Percentiles rank a stretch among this genome's conserved stretches.
Evolutionary conservation across 1,140 invertebrate species (phyloP).

Genomic region (Brachystomella parvula): DNA sequence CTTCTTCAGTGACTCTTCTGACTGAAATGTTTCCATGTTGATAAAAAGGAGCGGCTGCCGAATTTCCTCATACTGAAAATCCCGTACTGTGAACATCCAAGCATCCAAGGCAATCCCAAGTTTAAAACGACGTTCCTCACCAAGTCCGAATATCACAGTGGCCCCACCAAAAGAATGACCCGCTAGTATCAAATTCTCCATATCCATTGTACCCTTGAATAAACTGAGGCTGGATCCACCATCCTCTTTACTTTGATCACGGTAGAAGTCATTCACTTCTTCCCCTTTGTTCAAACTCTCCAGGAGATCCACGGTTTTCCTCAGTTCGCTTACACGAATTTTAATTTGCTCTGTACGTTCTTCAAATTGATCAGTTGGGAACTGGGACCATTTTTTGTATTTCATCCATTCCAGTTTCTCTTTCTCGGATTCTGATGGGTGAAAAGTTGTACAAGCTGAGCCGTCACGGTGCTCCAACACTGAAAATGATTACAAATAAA

Average conservation of each 20-base stretch:
- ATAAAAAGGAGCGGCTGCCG: slow-evolving; percentile 55
- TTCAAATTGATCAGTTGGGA: neutral
- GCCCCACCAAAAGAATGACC: neutral
- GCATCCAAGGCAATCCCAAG: slow-evolving; percentile 54
- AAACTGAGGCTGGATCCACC: no score
- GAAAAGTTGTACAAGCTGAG: neutral
- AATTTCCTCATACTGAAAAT: slow-evolving; percentile 43
- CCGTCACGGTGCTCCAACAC: slow-evolving; percentile 50
- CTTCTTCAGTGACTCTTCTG: slow-evolving; percentile 50
- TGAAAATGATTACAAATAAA: slow-evolving; percentile 42
- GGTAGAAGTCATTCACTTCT: neutral
- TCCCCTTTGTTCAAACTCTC: neutral
- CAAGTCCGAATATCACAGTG: neutral
- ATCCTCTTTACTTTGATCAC: no score
- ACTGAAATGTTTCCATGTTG: slow-evolving; percentile 60
- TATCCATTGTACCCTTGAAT: neutral
- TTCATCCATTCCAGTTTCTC: neutral
- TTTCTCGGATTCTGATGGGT: neutral
- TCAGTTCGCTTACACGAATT: neutral
- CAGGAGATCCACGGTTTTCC: neutral
- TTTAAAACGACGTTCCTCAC: slow-evolving; percentile 40
- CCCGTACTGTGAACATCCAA: slow-evolving; percentile 61
- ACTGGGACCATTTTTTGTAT: neutral
- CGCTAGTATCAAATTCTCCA: neutral
- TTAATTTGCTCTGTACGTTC: neutral